phyloP scores from a whole-genome alignment of 2,888 invertebrate genomes.

The Oscheius sp. region DNA sequence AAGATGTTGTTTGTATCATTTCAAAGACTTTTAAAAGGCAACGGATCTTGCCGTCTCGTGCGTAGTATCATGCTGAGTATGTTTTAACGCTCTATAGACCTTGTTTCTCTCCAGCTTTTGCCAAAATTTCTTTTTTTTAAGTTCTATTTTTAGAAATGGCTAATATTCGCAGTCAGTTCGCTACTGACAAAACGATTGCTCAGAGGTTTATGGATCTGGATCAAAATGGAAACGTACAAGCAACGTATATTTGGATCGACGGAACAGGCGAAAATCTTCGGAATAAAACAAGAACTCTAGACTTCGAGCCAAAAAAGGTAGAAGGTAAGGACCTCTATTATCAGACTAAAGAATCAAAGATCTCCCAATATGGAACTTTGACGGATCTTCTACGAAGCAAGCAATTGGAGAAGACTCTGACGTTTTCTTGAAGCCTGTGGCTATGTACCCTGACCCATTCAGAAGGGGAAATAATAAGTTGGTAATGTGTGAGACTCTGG shows the following conservation, averaged over 20 bases:
- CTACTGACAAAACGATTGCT: slow-evolving; percentile 70
- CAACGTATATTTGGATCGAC: slow-evolving; percentile 93
- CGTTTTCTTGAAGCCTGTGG: slow-evolving; percentile 88
- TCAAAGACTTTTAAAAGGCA: too few relatives aligned
- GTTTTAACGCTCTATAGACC: too few relatives aligned
- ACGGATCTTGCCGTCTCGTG: too few relatives aligned
- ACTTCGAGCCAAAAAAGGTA: slow-evolving; percentile 81
- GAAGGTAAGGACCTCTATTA: slow-evolving; percentile 56
- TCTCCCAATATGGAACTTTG: slow-evolving; percentile 73
- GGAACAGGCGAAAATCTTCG: slow-evolving; percentile 87
- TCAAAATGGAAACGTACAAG: slow-evolving; percentile 79
- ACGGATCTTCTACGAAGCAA: slow-evolving; percentile 73
- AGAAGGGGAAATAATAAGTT: slow-evolving; percentile 83
- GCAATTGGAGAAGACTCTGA: slow-evolving; percentile 77
- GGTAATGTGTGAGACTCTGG: slow-evolving; percentile 82
- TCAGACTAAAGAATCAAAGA: slow-evolving; percentile 65
- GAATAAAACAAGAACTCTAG: slow-evolving; percentile 87
- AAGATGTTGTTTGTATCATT: too few relatives aligned
- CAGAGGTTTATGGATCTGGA: slow-evolving; percentile 80
- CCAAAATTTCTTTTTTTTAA: too few relatives aligned
- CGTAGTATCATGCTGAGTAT: too few relatives aligned
- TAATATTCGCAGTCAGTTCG: slow-evolving; percentile 65
- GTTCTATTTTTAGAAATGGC: slow-evolving; percentile 40
- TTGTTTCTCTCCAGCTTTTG: too few relatives aligned
- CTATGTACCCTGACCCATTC: slow-evolving; percentile 92